These are phyloP conservation scores for Drosophila navojoa DNA, from an alignment of 1,140 invertebrate genomes.

Conservation along the genomic window DNA sequence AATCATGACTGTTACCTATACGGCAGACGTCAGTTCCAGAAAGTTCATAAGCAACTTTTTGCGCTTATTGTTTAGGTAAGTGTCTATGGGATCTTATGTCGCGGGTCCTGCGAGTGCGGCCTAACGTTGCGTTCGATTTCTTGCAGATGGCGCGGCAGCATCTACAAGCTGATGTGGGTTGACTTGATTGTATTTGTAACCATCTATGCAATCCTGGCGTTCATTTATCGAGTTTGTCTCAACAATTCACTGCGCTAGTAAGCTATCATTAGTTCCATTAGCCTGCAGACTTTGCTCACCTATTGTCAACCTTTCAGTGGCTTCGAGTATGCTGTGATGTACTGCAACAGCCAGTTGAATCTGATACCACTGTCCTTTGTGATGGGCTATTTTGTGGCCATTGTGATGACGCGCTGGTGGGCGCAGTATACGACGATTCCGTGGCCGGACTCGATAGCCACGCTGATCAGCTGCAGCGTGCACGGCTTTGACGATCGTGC, in stretches of 20 bases:
- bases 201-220: conserved; percentile 91
- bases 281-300: background rate
- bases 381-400: conserved; percentile 95
- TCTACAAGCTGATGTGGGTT: conserved; percentile 97
- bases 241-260: conserved; percentile 90
- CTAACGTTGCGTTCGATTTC: conserved; percentile 16
- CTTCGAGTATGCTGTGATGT: conserved; percentile 90
- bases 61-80: conserved; percentile 52
- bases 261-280: background rate
- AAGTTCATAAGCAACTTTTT: conserved; percentile 64
- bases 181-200: conserved; percentile 93
- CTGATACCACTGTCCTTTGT: conserved; percentile 94
- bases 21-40: conserved; percentile 59
- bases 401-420: conserved; percentile 98
- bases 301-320: conserved; percentile 79
- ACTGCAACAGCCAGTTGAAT: conserved; percentile 90
- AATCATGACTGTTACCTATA: conserved; percentile 77
- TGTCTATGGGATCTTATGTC: too few relatives aligned
- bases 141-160: conserved; percentile 96
- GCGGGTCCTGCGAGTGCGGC: too few relatives aligned
- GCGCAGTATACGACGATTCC: conserved; percentile 91
- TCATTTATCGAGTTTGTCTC: conserved; percentile 92
- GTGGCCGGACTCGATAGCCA: conserved; percentile 92
- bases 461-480: conserved; percentile 87
- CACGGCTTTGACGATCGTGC: conserved; percentile 91